phyloP scores from a whole-genome alignment of 2,113 vertebrate genomes.

The Lycocorax pyrrhopterus region DNA sequence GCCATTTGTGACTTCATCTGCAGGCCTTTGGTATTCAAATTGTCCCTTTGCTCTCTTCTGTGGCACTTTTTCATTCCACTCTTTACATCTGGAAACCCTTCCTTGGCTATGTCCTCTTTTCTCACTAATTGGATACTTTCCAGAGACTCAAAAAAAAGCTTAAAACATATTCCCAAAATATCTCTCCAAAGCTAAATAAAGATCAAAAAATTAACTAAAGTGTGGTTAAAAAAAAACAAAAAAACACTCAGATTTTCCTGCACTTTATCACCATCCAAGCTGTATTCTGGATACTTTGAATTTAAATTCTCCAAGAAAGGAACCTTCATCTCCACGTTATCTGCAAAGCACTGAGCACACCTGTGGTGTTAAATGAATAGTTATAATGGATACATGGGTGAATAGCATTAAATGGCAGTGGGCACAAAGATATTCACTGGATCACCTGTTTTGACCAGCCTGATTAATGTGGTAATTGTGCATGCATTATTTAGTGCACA shows the following conservation, averaged over 20 bases:
- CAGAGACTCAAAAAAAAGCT: not conserved
- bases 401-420: conserved; percentile 16
- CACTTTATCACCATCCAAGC: not conserved
- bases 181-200: conserved; percentile 12
- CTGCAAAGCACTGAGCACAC: conserved; percentile 33
- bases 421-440: conserved; percentile 26
- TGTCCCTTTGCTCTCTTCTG: not conserved
- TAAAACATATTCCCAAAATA: conserved; percentile 20
- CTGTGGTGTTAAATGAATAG: conserved; percentile 24
- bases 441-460: conserved; percentile 42
- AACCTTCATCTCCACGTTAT: not conserved
- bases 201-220: conserved; percentile 4
- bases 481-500: conserved; percentile 28
- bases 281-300: not conserved
- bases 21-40: conserved; percentile 7
- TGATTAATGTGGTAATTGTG: conserved; percentile 20
- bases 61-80: not conserved
- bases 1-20: not conserved
- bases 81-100: conserved; percentile 14
- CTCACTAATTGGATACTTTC: conserved; percentile 16
- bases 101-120: not conserved
- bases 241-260: not conserved
- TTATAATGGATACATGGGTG: conserved; percentile 13
- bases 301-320: not conserved
- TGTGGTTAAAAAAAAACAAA: not conserved